Evolutionary conservation across 2,113 vertebrate species (phyloP).

Genomic region (Myiozetetes cayanensis): DNA sequence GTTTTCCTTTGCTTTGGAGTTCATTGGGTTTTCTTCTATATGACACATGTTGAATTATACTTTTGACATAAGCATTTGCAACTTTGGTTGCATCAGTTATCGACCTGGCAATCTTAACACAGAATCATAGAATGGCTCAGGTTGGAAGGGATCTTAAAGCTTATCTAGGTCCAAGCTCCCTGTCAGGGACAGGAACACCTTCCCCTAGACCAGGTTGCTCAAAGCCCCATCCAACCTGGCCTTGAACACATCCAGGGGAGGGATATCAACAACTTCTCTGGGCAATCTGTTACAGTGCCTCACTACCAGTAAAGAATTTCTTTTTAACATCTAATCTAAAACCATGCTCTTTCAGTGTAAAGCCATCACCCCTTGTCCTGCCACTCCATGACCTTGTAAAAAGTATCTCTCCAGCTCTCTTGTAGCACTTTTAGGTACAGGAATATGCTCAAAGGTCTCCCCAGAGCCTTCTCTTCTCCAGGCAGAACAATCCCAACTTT

Average conservation of each 20-base stretch:
- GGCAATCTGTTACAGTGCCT: not conserved
- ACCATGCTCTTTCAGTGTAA: not conserved
- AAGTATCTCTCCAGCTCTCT: not conserved
- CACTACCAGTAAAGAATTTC: not conserved
- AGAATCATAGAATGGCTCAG: not conserved
- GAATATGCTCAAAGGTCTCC: not conserved
- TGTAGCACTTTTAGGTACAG: not conserved
- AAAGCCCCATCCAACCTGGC: not conserved
- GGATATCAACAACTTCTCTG: not conserved
- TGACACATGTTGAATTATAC: not conserved
- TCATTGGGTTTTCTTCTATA: not conserved
- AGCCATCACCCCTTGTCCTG: not conserved
- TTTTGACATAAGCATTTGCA: not conserved
- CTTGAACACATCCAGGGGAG: not conserved
- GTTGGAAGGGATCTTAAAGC: not conserved
- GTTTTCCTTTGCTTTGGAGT: not conserved
- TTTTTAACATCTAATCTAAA: not conserved
- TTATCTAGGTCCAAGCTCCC: not conserved
- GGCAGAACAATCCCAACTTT: not conserved
- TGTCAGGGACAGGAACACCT: not conserved
- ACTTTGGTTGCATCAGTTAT: not conserved
- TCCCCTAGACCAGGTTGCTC: not conserved
- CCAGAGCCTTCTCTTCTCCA: not conserved
- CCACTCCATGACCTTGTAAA: not conserved
- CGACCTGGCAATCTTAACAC: not conserved